These are phyloP conservation scores for Sarcophaga caerulescens DNA, from an alignment of 2,888 invertebrate species.

Conservation along the genomic window DNA sequence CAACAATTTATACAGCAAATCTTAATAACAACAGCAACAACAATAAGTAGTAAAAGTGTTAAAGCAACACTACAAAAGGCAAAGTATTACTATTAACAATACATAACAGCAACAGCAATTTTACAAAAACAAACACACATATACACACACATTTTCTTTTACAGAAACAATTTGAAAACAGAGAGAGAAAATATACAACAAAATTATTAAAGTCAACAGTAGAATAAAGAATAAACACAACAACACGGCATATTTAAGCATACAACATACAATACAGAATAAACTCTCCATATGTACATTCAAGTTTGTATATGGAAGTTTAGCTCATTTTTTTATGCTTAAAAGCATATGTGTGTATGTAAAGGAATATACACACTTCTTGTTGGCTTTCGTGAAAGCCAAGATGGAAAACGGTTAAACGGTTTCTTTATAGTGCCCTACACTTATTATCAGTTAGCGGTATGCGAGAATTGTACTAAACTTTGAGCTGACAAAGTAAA, in stretches of 20 bases:
- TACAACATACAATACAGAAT: no score
- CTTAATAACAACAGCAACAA: background rate
- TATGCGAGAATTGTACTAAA: no score
- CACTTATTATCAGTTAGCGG: no score
- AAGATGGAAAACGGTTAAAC: no score
- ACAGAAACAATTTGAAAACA: background rate
- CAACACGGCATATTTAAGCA: slow-evolving; percentile 24
- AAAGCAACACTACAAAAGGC: slow-evolving; percentile 12
- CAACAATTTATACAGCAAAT: background rate
- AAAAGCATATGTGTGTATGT: no score
- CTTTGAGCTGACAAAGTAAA: background rate
- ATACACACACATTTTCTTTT: background rate
- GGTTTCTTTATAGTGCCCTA: no score
- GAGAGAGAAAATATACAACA: background rate
- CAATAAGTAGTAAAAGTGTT: no score
- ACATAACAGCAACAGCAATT: background rate
- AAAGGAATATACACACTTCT: no score
- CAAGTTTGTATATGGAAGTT: no score
- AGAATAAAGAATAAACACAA: slow-evolving; percentile 50
- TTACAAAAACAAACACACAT: background rate
- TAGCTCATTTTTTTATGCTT: no score
- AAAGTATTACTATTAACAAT: slow-evolving; percentile 32
- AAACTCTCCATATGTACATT: no score
- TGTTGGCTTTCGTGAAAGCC: no score
- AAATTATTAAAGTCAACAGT: slow-evolving; percentile 54